Evolutionary conservation across 2,797 vertebrate species (phyloP).

Genomic region (Morus bassanus): DNA sequence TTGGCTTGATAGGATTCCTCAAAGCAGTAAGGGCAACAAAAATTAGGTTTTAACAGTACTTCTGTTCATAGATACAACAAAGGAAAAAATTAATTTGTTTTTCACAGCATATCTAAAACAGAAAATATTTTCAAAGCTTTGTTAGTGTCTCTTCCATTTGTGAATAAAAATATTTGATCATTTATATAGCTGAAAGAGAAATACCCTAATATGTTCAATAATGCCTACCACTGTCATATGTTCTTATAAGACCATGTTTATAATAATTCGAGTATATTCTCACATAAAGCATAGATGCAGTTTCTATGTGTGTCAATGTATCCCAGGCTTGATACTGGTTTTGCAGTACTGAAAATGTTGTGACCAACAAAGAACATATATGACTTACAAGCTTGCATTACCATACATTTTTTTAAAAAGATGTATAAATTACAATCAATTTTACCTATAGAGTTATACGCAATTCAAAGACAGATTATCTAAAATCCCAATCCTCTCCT

Average conservation of each 20-base stretch:
- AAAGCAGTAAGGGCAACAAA: neutral
- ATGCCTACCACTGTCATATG: neutral
- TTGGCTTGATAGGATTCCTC: neutral
- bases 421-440: neutral
- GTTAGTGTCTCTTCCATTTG: neutral
- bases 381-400: neutral
- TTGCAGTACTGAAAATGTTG: neutral
- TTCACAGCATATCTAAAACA: neutral
- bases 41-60: neutral
- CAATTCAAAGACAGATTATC: neutral
- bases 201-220: neutral
- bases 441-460: neutral
- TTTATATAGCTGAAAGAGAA: neutral
- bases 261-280: neutral
- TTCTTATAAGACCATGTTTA: neutral
- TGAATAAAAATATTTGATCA: neutral
- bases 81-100: neutral
- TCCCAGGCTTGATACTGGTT: neutral
- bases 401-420: neutral
- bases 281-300: neutral
- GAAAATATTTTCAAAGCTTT: neutral
- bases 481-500: neutral
- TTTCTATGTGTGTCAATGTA: neutral
- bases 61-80: neutral
- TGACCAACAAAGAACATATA: neutral